A percentile compares a stretch with the other conserved stretches of the same genome.
These are phyloP conservation scores for Mesorhabditis sp. DNA, from an alignment of 2,888 invertebrate genomes.

Conservation along the genomic window DNA sequence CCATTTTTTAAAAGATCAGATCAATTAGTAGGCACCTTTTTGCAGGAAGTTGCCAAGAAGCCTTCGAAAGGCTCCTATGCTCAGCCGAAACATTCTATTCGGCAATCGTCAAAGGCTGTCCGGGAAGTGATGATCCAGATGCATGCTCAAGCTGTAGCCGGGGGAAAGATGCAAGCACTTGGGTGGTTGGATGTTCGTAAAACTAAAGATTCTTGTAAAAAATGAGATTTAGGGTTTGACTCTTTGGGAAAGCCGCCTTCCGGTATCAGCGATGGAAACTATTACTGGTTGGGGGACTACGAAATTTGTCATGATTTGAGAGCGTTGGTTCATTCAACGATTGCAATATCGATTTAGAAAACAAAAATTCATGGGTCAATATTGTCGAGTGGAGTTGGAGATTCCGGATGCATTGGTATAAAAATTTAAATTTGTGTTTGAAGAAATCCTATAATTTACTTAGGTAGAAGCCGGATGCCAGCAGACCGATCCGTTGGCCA, in stretches of 20 bases:
- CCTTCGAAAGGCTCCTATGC: slow-evolving; percentile 7
- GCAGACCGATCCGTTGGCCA: slow-evolving; percentile 48
- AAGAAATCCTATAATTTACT: background rate
- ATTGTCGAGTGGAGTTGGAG: slow-evolving; percentile 51
- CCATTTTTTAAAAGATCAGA: background rate
- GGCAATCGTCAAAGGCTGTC: slow-evolving; percentile 16
- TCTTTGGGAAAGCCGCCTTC: slow-evolving; percentile 56
- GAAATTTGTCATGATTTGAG: slow-evolving; percentile 52
- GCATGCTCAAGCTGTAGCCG: slow-evolving; percentile 42
- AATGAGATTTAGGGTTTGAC: slow-evolving; percentile 47
- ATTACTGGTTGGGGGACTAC: slow-evolving; percentile 58
- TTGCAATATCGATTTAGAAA: background rate
- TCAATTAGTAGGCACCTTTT: background rate
- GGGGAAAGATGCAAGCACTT: slow-evolving; percentile 34
- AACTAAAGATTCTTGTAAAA: background rate
- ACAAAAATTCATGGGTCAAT: slow-evolving; percentile 45
- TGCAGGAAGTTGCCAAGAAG: background rate
- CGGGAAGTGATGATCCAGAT: slow-evolving; percentile 12
- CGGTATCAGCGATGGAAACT: slow-evolving; percentile 58
- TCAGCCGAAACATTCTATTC: slow-evolving; percentile 15
- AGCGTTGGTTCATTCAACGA: slow-evolving; percentile 18
- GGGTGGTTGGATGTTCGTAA: slow-evolving; percentile 44
- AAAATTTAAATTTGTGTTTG: background rate
- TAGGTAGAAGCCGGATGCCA: slow-evolving; percentile 38
- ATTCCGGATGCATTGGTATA: slow-evolving; percentile 28